Base-by-base conservation (phyloP, 2,113 vertebrate genomes). In the Passer domesticus region DNA sequence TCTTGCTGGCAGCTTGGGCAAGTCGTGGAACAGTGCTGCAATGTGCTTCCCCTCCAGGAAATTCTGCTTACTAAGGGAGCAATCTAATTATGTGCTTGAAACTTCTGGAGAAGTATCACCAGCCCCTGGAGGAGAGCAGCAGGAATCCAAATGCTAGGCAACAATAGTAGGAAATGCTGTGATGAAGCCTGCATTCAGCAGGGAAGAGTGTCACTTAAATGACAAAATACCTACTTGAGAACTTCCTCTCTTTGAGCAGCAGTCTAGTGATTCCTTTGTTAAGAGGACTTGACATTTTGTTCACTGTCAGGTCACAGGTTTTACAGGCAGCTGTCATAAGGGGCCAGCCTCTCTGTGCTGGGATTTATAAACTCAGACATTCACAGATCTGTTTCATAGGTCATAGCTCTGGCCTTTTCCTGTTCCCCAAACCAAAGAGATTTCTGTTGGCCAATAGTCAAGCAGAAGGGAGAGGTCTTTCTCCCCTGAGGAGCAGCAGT, bases 81-180 rank as follows among this genome's bases (percentile, higher is more conserved):
- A 69, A 43, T 73, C 58, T 92, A 68, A 89, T 94, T 87, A 83
- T 1, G 62, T 60, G 70, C 89, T 89, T 66, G 81, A 84, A 96
- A 88, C 44, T 95, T 89, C 73, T 91, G 75, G 91, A 94, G 83
- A 79, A 66, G 20, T 81, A 87, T 49, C 21, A 2, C 69, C 70
- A 91, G 58, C 19, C 58, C 70, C 70, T 79, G 74, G n/a, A 90
- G 84, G 31, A 41, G 70, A 91, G 66, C 66, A 79, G 77, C 74
- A 94, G 87, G 85, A 94, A 91, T 83, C 81, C 94, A 95, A 89
- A 95, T 84, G 87, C 77, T 87, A 92, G 87, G 89, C 91, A 92
- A 95, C 94, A 95, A 91, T 87, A 62, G 91, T 69, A 89, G 89
- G 91, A 96, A 96, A 85, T 43, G 77, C 89, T 94, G 53, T 0